Evolutionary conservation across 2,888 invertebrate genomes (phyloP), one percentile per base, ranked within the genome.

Genomic region (Leucoma salicis): DNA sequence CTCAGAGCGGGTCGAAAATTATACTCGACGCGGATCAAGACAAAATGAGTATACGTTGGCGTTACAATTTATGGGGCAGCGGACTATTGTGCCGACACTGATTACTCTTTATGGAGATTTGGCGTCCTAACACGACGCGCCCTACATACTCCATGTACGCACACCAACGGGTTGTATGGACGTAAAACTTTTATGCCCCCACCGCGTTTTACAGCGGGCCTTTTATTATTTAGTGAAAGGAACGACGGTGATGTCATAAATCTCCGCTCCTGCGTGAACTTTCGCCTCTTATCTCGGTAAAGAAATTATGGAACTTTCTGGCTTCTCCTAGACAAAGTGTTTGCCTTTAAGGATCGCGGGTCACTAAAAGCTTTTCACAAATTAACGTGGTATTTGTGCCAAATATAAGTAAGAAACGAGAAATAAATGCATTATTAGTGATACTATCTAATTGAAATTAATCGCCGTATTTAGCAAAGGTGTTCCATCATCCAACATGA

Each of bases 171-270:
- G 86, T 85, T 86, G 87, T 80, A 81, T 84, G 82, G 78, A 79
- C 83, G 83, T 89, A 86, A 88, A 88, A 88, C 76, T 88, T 89
- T 88, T 89, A 89, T 82, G 82, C 84, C 73, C 71, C 78, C 63
- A 74, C 79, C 79, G 82, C 86, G 86, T 87, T 89, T 88, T 88
- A 88, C 86, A 88, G 85, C 85, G 77, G 78, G 74, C 78, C 85
- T 86, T 88, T 88, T 86, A 88, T 89, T 89, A 89, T 89, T 88
- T 89, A 89, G 88, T 89, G 87, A 87, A 89, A 87, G 85, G 86
- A 85, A 80, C 82, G 79, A 81, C 85, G 84, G 83, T 85, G 85
- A 87, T 82, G 87, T 87, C 86, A 86, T 89, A 89, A 89, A 88
- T 89, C 88, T 88, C 84, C 75, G 83, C 82, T 87, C 82, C 87